Base-by-base conservation (phyloP, 2,797 vertebrate genomes). In the Ceryle rudis region DNA sequence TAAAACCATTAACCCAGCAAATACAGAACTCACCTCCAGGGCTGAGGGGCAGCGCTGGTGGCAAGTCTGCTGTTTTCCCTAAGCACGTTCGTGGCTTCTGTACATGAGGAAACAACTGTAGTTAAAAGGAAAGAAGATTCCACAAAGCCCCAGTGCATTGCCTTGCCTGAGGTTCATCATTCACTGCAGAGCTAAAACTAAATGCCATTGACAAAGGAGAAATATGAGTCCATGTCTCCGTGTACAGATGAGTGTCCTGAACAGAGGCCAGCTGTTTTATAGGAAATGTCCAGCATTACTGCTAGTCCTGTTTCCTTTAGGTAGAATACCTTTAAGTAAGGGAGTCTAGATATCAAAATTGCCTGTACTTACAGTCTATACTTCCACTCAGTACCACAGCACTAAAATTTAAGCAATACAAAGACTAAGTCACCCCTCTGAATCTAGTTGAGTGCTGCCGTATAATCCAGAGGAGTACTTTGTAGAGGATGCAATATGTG, bases 401-500 rank as follows among this genome's bases (percentile, higher is more conserved):
- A 51, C 31, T 64, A 33, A 52, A 52, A 84, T 86, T 47, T 61
- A 83, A 62, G 41, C 23, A 78, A 31, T 39, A 31, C 25, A 61
- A 47, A 85, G 35, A 19, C 52, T 28, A 77, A 87, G 31, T 42
- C 41, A 25, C 19, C 89, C 64, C 22, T 72, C 72, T 84, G 46
- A 57, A 35, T n/a, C 47, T n/a, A 78, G 42, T 2, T 25, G 23
- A 75, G 41, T 8, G 2, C 16, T 62, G n/a, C 19, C 39, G 42
- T 16, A 39, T 19, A 71, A 60, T 12, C 33, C 37, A 86, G 57
- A 77, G 18, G 31, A 84, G 13, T n/a, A 51, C 39, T 75, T 55
- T 33, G 23, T 5, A 78, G 41, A 81, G 37, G 14, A 44, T 5
- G 6, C 9, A 46, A 10, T 18, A 54, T 0, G 0, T 2, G 33